phyloP scores from a whole-genome alignment of 2,113 vertebrate genomes.

The Muscicapa adusta region DNA sequence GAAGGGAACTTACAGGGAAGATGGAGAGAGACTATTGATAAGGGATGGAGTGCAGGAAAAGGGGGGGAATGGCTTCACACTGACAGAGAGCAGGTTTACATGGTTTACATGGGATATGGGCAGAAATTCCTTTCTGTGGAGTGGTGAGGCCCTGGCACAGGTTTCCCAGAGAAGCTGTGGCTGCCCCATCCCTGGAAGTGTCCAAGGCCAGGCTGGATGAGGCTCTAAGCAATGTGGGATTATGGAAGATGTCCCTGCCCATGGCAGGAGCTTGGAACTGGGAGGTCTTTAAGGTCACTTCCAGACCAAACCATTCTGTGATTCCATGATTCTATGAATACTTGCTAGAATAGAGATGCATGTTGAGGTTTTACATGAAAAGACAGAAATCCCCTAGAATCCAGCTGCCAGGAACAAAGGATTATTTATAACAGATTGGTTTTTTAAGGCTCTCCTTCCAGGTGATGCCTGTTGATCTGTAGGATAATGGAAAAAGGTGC shows the following conservation, averaged over 20 bases:
- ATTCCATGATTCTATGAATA: not conserved
- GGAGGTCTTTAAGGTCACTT: not conserved
- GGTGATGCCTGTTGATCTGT: not conserved
- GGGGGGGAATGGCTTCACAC: rapidly evolving
- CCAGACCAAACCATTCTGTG: not conserved
- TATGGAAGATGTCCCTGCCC: not conserved
- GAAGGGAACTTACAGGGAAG: not conserved
- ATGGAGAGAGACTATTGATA: not conserved
- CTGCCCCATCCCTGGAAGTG: not conserved
- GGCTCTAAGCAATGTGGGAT: rapidly evolving
- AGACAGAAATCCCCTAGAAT: not conserved
- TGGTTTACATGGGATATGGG: rapidly evolving
- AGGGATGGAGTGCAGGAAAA: not conserved
- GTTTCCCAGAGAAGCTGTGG: not conserved
- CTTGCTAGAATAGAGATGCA: not conserved
- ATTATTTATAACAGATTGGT: not conserved
- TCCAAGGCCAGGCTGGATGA: rapidly evolving
- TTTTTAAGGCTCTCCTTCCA: not conserved
- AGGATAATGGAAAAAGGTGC: not conserved
- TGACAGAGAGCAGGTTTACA: rapidly evolving
- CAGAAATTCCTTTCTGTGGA: rapidly evolving
- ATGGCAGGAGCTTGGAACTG: not conserved
- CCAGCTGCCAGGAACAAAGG: not conserved
- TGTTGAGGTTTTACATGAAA: not conserved
- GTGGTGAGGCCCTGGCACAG: not conserved